Conservation (phyloP, 1,140 invertebrate species). For the Glossosoma conforme region DNA sequence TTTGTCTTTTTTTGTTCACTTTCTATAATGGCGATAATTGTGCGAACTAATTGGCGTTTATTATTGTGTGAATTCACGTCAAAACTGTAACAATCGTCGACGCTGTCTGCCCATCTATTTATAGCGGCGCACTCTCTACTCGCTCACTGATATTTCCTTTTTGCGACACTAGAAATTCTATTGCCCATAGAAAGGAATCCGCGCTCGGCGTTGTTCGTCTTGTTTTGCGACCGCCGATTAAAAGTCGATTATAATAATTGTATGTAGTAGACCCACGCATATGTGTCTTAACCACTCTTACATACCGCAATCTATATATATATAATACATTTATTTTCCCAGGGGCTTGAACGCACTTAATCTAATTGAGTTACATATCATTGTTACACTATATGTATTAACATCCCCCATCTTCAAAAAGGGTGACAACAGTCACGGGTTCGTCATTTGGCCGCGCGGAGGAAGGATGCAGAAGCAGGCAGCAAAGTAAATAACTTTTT, state of each 20-base stretch:
- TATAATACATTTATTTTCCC: no score
- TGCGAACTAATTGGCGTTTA: constrained; percentile 3
- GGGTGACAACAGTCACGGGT: no score
- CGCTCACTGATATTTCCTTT: constrained; percentile 5
- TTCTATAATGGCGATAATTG: constrained; percentile 6
- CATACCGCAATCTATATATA: no score
- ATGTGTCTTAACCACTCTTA: no score
- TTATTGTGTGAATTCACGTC: neutral
- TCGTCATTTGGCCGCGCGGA: no score
- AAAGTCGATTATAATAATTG: constrained; percentile 1
- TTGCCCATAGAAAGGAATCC: constrained; percentile 15
- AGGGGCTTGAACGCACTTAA: no score
- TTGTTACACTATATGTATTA: no score
- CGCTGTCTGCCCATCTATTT: constrained; percentile 9
- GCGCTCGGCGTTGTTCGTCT: neutral
- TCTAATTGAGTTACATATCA: no score
- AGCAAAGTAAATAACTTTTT: no score
- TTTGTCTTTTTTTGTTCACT: neutral
- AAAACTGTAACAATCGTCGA: constrained; percentile 11
- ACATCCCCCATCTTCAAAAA: no score
- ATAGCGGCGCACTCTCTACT: constrained; percentile 11
- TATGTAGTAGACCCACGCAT: no score
- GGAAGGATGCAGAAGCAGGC: no score
- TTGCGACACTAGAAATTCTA: constrained; percentile 9
- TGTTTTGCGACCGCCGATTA: neutral